Conservation (phyloP, 2,888 invertebrate genomes). For the Cartodere bifasciata region DNA sequence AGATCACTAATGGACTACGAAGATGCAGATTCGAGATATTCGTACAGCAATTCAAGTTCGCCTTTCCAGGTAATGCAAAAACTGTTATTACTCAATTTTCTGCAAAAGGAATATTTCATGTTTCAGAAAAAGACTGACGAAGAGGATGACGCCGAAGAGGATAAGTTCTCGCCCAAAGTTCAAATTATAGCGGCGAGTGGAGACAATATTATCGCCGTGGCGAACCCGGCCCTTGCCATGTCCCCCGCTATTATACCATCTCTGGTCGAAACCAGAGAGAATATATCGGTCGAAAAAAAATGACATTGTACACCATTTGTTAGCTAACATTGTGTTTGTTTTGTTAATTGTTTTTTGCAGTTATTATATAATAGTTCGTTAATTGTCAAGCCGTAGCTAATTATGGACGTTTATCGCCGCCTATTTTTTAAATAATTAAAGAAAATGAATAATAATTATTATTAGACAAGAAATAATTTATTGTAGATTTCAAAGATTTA, state of each 20-base stretch:
- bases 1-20: slow-evolving; percentile 42
- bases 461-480: no score
- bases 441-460: no score
- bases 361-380: no score
- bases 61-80: slow-evolving; percentile 45
- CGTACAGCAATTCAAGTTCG: slow-evolving; percentile 66
- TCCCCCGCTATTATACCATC: slow-evolving; percentile 35
- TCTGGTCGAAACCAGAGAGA: slow-evolving; percentile 9
- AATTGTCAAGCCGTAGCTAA: no score
- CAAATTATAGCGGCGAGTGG: slow-evolving; percentile 76
- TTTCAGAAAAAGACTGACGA: slow-evolving; percentile 25
- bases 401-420: no score
- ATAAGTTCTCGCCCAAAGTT: slow-evolving; percentile 35
- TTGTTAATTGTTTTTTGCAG: no score
- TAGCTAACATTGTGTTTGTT: no score
- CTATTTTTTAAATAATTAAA: no score
- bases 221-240: slow-evolving; percentile 70
- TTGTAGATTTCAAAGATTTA: no score
- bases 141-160: slow-evolving; percentile 29
- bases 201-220: slow-evolving; percentile 78
- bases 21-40: slow-evolving; percentile 63
- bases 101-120: slow-evolving; percentile 4
- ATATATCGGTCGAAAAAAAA: no score
- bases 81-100: slow-evolving; percentile 2
- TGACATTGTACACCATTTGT: no score